phyloP scores from a whole-genome alignment of 2,888 invertebrate genomes.

The Platynereis dumerilii region DNA sequence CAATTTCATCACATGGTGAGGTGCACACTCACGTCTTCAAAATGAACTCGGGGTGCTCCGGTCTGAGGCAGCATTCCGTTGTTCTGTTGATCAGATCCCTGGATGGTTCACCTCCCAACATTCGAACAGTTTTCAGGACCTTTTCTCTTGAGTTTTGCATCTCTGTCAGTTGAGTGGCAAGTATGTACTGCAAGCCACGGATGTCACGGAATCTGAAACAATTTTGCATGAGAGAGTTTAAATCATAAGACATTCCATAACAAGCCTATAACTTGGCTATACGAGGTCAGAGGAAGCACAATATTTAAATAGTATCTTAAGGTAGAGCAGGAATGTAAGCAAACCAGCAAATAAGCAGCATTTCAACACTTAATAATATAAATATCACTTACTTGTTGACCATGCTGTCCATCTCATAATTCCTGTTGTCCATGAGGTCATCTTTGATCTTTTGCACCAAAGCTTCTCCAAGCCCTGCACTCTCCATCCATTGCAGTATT shows the following conservation, averaged over 20 bases:
- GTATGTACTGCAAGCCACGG: slow-evolving; percentile 58
- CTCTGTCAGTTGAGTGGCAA: slow-evolving; percentile 58
- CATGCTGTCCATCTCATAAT: slow-evolving; percentile 21
- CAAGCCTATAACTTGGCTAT: too few species aligned
- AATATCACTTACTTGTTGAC: slow-evolving; percentile 26
- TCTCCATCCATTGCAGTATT: slow-evolving; percentile 44
- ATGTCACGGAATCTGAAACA: slow-evolving; percentile 55
- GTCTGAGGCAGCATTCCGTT: slow-evolving; percentile 70
- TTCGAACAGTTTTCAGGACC: slow-evolving; percentile 56
- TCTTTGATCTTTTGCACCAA: slow-evolving; percentile 53
- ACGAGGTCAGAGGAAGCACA: too few species aligned
- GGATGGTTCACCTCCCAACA: slow-evolving; percentile 52
- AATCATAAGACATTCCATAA: too few species aligned
- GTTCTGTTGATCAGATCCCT: slow-evolving; percentile 65
- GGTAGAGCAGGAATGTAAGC: too few species aligned
- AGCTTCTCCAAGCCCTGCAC: slow-evolving; percentile 41
- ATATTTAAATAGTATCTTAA: too few species aligned
- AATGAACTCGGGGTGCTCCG: slow-evolving; percentile 46
- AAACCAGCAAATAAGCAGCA: too few species aligned
- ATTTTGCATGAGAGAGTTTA: neutral
- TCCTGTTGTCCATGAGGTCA: slow-evolving; percentile 42
- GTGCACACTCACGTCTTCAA: slow-evolving; percentile 42
- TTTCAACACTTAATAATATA: too few species aligned
- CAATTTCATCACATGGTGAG: too few species aligned
- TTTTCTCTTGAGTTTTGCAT: slow-evolving; percentile 55